Percentiles rank a stretch among this genome's conserved stretches.
Conservation (phyloP, 2,888 invertebrate species). For the Thalpophila matura region DNA sequence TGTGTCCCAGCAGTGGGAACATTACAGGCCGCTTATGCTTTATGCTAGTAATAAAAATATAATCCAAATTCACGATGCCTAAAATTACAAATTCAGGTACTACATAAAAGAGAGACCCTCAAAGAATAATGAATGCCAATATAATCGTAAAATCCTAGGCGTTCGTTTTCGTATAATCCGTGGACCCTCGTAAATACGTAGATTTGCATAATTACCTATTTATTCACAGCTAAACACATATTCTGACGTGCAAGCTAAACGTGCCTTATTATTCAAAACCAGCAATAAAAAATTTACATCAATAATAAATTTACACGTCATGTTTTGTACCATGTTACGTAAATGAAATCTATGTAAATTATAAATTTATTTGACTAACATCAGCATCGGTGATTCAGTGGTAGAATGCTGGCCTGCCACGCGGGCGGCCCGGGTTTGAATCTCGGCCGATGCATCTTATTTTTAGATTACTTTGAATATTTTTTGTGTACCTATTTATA, state of each 20-base stretch:
- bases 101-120: slow-evolving; percentile 31
- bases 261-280: slow-evolving; percentile 31
- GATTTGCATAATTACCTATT: slow-evolving; percentile 57
- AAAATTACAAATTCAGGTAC: slow-evolving; percentile 26
- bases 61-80: slow-evolving; percentile 13
- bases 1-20: too few relatives aligned
- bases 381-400: slow-evolving; percentile 89
- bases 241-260: slow-evolving; percentile 40
- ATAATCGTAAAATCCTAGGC: slow-evolving; percentile 47
- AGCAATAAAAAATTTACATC: slow-evolving; percentile 36
- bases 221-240: slow-evolving; percentile 59
- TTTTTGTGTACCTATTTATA: too few relatives aligned
- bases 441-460: slow-evolving; percentile 81
- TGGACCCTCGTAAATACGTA: slow-evolving; percentile 45
- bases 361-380: fast-evolving
- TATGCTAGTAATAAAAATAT: too few relatives aligned
- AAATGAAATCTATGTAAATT: slow-evolving; percentile 2
- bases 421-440: slow-evolving; percentile 86
- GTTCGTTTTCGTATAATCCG: slow-evolving; percentile 44
- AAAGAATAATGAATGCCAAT: slow-evolving; percentile 48
- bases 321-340: slow-evolving; percentile 6
- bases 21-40: too few relatives aligned
- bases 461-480: not conserved
- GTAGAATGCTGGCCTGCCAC: slow-evolving; percentile 90
- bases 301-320: slow-evolving; percentile 26